Percentiles rank a stretch among this genome's conserved stretches.
phyloP scores from a whole-genome alignment of 2,888 invertebrate species.

The Cantharis lateralis region DNA sequence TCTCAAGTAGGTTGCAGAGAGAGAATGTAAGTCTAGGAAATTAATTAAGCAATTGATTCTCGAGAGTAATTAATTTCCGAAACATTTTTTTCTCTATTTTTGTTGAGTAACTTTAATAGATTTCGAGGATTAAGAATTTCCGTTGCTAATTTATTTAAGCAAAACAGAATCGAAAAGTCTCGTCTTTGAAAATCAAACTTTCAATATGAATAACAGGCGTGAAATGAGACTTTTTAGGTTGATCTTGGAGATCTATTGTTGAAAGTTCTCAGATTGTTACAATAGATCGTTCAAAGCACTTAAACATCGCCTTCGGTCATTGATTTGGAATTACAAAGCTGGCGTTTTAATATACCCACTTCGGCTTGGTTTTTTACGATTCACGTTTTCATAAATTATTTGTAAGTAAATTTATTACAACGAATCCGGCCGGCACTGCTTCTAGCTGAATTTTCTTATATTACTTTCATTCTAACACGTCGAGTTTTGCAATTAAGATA shows the following conservation, averaged over 20 bases:
- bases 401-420: slow-evolving; percentile 17
- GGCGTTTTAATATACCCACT: slow-evolving; percentile 21
- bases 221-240: slow-evolving; percentile 50
- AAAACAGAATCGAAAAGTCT: slow-evolving; percentile 35
- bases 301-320: slow-evolving; percentile 28
- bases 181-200: slow-evolving; percentile 42
- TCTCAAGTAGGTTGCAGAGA: slow-evolving; percentile 4
- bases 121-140: slow-evolving; percentile 16
- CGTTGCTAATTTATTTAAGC: slow-evolving; percentile 32
- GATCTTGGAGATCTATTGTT: slow-evolving; percentile 32
- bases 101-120: slow-evolving; percentile 16
- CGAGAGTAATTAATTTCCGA: slow-evolving; percentile 16
- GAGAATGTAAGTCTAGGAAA: neutral
- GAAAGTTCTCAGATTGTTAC: slow-evolving; percentile 31
- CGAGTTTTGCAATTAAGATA: slow-evolving; percentile 31
- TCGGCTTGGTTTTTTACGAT: slow-evolving; percentile 18
- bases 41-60: slow-evolving; percentile 18
- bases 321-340: slow-evolving; percentile 32
- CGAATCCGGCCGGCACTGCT: slow-evolving; percentile 11
- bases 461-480: slow-evolving; percentile 18
- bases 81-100: slow-evolving; percentile 11
- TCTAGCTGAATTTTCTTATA: slow-evolving; percentile 11
- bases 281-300: slow-evolving; percentile 34
- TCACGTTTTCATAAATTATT: slow-evolving; percentile 27
- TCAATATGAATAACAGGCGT: slow-evolving; percentile 50